phyloP scores from a whole-genome alignment of 1,140 invertebrate genomes.

The Drosophila sucinea region DNA sequence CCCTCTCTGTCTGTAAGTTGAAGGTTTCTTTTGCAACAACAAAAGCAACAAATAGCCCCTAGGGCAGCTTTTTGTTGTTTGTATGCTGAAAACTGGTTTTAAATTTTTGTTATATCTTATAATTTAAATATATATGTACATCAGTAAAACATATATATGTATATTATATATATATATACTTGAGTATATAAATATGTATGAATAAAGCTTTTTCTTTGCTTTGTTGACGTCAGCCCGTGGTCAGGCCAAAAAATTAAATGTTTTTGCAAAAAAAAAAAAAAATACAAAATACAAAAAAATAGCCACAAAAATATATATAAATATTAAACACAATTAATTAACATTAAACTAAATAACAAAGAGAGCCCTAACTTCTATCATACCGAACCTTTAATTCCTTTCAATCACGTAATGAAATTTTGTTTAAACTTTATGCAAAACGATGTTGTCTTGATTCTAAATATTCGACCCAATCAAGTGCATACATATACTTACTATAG shows the following conservation, averaged over 20 bases:
- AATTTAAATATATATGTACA: slow-evolving; percentile 7
- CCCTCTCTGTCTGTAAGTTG: slow-evolving; percentile 18
- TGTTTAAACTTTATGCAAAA: too few species aligned
- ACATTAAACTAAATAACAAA: neutral
- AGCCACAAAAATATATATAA: neutral
- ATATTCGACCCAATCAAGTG: too few species aligned
- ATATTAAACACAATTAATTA: neutral
- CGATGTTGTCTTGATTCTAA: too few species aligned
- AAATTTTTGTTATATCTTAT: slow-evolving; percentile 12
- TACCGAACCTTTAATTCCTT: too few species aligned
- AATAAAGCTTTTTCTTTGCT: slow-evolving; percentile 9
- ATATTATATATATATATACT: neutral
- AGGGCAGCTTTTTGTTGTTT: slow-evolving; percentile 1
- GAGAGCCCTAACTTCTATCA: neutral
- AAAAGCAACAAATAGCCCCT: slow-evolving; percentile 4
- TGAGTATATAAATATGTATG: neutral
- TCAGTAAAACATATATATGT: slow-evolving; percentile 1
- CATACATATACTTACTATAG: too few species aligned
- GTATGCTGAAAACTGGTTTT: slow-evolving; percentile 11
- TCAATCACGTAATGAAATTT: too few species aligned
- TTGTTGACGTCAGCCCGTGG: slow-evolving; percentile 2
- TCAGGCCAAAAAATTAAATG: neutral
- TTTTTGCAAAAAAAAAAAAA: slow-evolving; percentile 2
- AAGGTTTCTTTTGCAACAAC: slow-evolving; percentile 12
- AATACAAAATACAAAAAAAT: neutral